Conservation (phyloP, 64 coral and sea anemone genomes). For the Stichodactyla helianthus region DNA sequence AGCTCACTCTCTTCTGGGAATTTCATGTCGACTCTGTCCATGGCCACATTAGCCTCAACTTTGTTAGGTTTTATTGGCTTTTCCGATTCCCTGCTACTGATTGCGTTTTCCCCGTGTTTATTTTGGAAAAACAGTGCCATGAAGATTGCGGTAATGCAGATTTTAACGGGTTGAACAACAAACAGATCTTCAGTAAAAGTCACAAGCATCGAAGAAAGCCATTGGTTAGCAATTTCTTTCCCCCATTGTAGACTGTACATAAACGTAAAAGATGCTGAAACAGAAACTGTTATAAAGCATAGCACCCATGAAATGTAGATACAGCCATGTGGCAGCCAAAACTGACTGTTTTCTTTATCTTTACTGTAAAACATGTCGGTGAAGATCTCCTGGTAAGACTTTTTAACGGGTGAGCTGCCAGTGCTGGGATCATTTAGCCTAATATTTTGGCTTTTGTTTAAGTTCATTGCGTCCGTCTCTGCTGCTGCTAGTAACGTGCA, state of each 20-base stretch:
- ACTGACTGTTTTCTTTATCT: neutral
- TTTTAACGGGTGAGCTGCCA: neutral
- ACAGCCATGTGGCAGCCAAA: conserved; percentile 38
- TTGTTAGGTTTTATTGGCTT: neutral
- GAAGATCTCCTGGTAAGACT: neutral
- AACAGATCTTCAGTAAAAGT: conserved; percentile 71
- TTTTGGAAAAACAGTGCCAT: conserved; percentile 37
- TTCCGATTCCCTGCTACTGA: neutral
- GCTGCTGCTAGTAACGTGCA: neutral
- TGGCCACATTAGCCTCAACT: neutral
- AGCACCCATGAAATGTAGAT: conserved; percentile 67
- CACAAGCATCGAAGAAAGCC: conserved; percentile 85
- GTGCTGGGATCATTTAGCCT: neutral
- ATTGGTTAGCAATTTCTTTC: conserved; percentile 63
- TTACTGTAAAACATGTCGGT: neutral
- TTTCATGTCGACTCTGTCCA: conserved; percentile 6
- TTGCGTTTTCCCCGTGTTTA: neutral
- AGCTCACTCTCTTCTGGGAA: conserved; percentile 20
- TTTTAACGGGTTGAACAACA: conserved; percentile 74
- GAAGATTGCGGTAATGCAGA: conserved; percentile 59
- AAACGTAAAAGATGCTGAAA: conserved; percentile 56
- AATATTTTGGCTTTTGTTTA: neutral
- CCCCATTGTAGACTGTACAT: conserved; percentile 82
- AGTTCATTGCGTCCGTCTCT: neutral
- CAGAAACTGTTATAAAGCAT: conserved; percentile 35